Percentiles rank a stretch among this genome's conserved stretches.
phyloP scores from a whole-genome alignment of 1,140 invertebrate genomes.

The Drosophila biarmipes region DNA sequence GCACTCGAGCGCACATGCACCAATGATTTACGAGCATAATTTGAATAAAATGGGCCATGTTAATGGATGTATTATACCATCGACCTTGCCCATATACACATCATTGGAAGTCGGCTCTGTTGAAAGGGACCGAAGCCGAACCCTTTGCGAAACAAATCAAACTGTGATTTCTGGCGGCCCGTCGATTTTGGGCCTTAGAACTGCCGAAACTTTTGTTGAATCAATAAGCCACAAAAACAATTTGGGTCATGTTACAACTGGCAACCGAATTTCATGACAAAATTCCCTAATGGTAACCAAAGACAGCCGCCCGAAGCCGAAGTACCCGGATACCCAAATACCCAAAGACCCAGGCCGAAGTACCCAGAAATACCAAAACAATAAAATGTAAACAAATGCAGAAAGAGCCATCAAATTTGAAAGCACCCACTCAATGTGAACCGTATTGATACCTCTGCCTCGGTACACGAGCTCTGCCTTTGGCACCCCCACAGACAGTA shows the following conservation, averaged over 20 bases:
- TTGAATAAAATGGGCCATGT: slow-evolving; percentile 38
- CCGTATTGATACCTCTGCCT: slow-evolving; percentile 55
- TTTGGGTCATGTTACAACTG: slow-evolving; percentile 81
- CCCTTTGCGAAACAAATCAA: slow-evolving; percentile 77
- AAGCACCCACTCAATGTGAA: slow-evolving; percentile 71
- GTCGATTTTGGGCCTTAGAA: slow-evolving; percentile 60
- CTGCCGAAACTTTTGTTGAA: slow-evolving; percentile 80
- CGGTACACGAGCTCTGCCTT: slow-evolving; percentile 27
- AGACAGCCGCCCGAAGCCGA: slow-evolving; percentile 32
- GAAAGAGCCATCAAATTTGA: slow-evolving; percentile 77
- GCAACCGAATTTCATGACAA: slow-evolving; percentile 80
- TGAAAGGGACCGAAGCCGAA: slow-evolving; percentile 20
- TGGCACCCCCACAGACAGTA: slow-evolving; percentile 7
- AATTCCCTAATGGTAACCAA: slow-evolving; percentile 76
- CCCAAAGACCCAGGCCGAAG: background rate
- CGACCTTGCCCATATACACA: slow-evolving; percentile 62
- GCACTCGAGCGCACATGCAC: slow-evolving; percentile 56
- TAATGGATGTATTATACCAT: slow-evolving; percentile 34
- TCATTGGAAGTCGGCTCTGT: slow-evolving; percentile 10
- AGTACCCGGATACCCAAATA: slow-evolving; percentile 1
- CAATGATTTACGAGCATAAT: slow-evolving; percentile 52
- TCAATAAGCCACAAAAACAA: slow-evolving; percentile 83
- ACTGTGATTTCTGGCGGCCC: slow-evolving; percentile 62
- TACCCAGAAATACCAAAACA: slow-evolving; percentile 60
- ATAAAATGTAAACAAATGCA: slow-evolving; percentile 83